Evolutionary conservation across 2,888 invertebrate species (phyloP), one percentile per base, ranked within the genome.

Genomic region (Mesorhabditis spiculigera): DNA sequence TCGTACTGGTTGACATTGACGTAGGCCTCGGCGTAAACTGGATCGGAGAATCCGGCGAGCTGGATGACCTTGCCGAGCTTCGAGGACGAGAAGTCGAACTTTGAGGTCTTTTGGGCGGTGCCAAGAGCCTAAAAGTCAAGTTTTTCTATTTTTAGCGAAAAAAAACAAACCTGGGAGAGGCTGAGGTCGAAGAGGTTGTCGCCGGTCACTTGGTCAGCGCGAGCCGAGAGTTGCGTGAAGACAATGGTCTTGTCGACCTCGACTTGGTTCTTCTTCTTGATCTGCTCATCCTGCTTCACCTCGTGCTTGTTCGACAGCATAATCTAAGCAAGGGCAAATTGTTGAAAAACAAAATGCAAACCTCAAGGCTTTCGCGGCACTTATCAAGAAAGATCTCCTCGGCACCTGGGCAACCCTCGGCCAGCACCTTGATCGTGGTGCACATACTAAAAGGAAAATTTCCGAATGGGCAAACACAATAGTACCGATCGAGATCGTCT

Each of bases 11-110:
- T 95, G 79, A 99, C 97, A 87, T 97, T 92, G 3, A 99, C 97
- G 86, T 97, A 94, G n/a, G 98, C 97, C 89, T 99, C 98, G 0
- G 98, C 94, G 87, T 99, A 99, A 73, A 99, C 96, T 0, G 98
- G 97, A 89, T 99, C 98, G 0, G 95, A 95, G 89, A 97, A 97
- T 13, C 97, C 98, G 4, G 98, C 97, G 84, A 99, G 89, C 87
- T 98, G 98, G 58, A 95, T 94, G 75, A 95, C 84, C 63, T 79
- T 79, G 67, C 77, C 76, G 4, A 77, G 72, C 69, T 78, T 78
- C 5, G 78, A 78, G 70, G 75, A 86, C 43, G 88, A 87, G 50
- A 89, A 82, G 64, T 87, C 86, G 74, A 88, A 88, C 43, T 85
- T 82, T 58, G 79, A 72, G 3, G 81, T 74, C 71, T 86, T 85